Conservation (phyloP, 2,797 vertebrate genomes). For the Brachymystax lenok region DNA sequence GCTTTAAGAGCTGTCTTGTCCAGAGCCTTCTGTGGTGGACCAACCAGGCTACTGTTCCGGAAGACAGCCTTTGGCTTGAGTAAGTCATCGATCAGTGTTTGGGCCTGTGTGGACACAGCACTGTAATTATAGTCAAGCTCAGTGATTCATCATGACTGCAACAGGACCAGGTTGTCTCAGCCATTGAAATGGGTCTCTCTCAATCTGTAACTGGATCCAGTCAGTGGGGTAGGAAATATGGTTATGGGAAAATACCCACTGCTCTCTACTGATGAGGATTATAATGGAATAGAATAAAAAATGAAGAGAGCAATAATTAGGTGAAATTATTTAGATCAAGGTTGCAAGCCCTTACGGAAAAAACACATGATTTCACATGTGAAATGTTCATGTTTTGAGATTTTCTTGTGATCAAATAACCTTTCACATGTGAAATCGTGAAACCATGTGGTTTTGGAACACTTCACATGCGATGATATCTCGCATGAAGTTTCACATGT, state of each 20-base stretch:
- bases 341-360: not conserved
- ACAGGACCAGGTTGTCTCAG: conserved; percentile 33
- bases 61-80: conserved; percentile 20
- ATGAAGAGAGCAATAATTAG: not conserved
- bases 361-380: not conserved
- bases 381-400: too few species aligned
- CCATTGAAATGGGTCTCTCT: conserved; percentile 42
- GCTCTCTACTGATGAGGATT: not conserved
- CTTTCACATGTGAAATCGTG: too few species aligned
- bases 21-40: not conserved
- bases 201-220: conserved; percentile 6
- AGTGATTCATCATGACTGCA: conserved; percentile 53
- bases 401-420: too few species aligned
- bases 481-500: too few species aligned
- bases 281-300: not conserved
- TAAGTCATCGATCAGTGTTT: conserved; percentile 48
- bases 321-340: not conserved
- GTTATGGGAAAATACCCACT: not conserved
- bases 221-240: not conserved
- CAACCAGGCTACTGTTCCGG: conserved; percentile 23
- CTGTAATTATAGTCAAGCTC: conserved; percentile 45
- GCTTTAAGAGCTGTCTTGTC: not conserved
- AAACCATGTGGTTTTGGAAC: too few species aligned
- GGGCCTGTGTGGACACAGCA: conserved; percentile 35
- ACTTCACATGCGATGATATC: too few species aligned